Conservation (phyloP, 2,113 vertebrate species). For the Oxyruncus cristatus region DNA sequence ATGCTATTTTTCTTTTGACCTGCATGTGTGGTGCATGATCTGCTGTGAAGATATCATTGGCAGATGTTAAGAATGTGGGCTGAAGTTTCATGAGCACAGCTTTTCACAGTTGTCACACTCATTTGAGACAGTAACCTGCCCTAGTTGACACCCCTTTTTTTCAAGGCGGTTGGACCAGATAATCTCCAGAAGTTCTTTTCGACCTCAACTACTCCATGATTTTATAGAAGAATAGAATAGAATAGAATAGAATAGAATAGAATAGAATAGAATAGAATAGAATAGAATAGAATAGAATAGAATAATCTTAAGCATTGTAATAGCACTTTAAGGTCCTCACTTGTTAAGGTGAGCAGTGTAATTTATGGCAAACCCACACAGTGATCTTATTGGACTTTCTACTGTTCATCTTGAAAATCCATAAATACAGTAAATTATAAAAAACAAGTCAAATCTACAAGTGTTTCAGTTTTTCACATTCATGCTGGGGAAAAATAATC, state of each 20-base stretch:
- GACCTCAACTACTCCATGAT: too few species aligned
- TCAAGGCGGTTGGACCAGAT: neutral
- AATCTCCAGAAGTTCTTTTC: neutral
- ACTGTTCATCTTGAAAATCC: conserved; percentile 72
- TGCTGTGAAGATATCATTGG: neutral
- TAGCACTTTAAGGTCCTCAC: conserved; percentile 65
- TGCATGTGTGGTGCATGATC: neutral
- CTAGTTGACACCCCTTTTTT: neutral
- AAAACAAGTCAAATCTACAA: conserved; percentile 62
- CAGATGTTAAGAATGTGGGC: neutral
- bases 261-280: neutral
- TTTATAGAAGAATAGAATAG: neutral
- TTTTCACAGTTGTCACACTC: neutral
- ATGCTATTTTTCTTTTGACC: neutral
- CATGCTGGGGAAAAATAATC: neutral
- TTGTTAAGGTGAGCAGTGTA: conserved; percentile 75
- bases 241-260: neutral
- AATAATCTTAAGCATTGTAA: conserved; percentile 29
- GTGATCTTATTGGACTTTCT: conserved; percentile 78
- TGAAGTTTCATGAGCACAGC: fast-evolving
- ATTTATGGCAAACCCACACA: conserved; percentile 63
- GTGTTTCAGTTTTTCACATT: conserved; percentile 66
- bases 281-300: neutral
- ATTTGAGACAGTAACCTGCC: neutral
- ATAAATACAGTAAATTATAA: conserved; percentile 71